Conservation (phyloP, 2,797 vertebrate genomes). For the Psittacula derbiana region DNA sequence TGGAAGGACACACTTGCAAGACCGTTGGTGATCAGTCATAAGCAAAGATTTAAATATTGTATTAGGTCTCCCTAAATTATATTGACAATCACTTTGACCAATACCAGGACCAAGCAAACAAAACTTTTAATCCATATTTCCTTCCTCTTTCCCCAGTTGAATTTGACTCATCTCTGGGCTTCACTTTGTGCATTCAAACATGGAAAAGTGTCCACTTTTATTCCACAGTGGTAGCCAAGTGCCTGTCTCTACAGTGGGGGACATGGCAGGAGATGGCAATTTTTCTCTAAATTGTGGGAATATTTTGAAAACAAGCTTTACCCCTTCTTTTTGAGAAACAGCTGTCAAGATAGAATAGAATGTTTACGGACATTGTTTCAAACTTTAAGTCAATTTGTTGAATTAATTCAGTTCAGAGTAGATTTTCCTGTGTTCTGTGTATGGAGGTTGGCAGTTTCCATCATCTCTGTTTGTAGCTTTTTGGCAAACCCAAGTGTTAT, state of each 20-base stretch:
- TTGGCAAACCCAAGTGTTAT: not conserved
- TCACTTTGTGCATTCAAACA: not conserved
- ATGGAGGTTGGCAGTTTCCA: not conserved
- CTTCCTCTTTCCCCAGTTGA: not conserved
- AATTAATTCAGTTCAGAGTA: not conserved
- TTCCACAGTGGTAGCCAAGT: not conserved
- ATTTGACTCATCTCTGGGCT: not conserved
- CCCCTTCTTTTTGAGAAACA: not conserved
- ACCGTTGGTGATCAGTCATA: not conserved
- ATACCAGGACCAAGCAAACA: not conserved
- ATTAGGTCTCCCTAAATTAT: not conserved
- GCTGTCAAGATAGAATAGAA: not conserved
- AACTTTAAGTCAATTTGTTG: not conserved
- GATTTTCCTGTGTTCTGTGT: not conserved
- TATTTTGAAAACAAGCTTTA: not conserved
- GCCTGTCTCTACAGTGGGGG: not conserved
- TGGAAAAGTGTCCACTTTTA: not conserved
- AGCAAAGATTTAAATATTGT: not conserved
- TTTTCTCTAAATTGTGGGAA: not conserved
- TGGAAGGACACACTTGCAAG: not conserved
- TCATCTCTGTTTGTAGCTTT: not conserved
- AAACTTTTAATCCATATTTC: not conserved
- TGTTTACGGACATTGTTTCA: not conserved
- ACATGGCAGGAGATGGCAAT: not conserved
- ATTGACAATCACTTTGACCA: not conserved